Evolutionary conservation across 2,797 vertebrate genomes (phyloP).

Genomic region (Chaetodon trifasciatus): DNA sequence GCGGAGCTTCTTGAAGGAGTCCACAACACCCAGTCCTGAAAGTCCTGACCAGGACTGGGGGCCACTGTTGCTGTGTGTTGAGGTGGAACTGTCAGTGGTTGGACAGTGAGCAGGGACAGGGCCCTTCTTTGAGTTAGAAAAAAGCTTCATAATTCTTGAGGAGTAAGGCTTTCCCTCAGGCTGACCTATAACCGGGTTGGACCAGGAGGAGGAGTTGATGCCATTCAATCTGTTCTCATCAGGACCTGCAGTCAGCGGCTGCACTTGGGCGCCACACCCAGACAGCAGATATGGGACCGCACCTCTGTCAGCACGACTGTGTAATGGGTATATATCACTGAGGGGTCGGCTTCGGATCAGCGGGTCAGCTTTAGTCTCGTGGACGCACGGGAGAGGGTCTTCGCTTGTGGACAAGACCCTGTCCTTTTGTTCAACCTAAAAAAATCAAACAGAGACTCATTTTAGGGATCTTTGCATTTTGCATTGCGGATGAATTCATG

Average conservation of each 20-base stretch:
- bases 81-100: slow-evolving; percentile 77
- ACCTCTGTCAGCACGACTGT: slow-evolving; percentile 60
- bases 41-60: slow-evolving; percentile 90
- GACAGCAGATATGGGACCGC: slow-evolving; percentile 66
- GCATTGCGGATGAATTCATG: not conserved
- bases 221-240: slow-evolving; percentile 75
- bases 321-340: slow-evolving; percentile 74
- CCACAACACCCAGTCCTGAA: slow-evolving; percentile 91
- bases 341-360: slow-evolving; percentile 68
- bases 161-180: slow-evolving; percentile 85
- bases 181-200: slow-evolving; percentile 74
- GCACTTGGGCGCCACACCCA: slow-evolving; percentile 65
- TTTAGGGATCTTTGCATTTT: slow-evolving; percentile 31
- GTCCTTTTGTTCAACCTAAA: slow-evolving; percentile 83
- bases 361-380: slow-evolving; percentile 60
- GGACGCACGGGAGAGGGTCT: slow-evolving; percentile 67
- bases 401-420: slow-evolving; percentile 80
- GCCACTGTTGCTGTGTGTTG: slow-evolving; percentile 68
- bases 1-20: slow-evolving; percentile 96
- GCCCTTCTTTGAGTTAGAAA: slow-evolving; percentile 88
- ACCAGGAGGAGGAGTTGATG: slow-evolving; percentile 66
- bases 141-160: slow-evolving; percentile 91
- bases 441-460: slow-evolving; percentile 63
- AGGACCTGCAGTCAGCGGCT: slow-evolving; percentile 61
- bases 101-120: slow-evolving; percentile 53